Base-by-base conservation (phyloP, 2,888 invertebrate genomes). In the Tipula vernalis region DNA sequence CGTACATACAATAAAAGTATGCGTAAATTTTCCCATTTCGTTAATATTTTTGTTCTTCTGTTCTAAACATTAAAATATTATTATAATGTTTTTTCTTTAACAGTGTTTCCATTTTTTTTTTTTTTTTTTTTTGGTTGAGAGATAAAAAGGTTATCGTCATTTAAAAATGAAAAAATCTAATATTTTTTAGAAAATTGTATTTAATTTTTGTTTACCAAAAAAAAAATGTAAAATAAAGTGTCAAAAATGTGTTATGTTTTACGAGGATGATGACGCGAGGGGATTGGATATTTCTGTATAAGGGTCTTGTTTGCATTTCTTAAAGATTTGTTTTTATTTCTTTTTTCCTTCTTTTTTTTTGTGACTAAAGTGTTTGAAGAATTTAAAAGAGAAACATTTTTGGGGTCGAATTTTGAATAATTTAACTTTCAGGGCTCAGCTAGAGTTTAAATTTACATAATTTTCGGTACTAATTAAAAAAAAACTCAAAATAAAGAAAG, bases 1-100 rank as follows among this genome's bases (percentile, higher is more conserved):
- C 71, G 71, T 71, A 71, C 71, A 71, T 71, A 71, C 71, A 71
- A 71, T 71, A 71, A 71, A 71, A 71, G 71, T 71, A 71, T 71
- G 71, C 71, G 71, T 71, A 71, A 71, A 71, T 71, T 71, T 71
- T 71, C 71, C 71, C 71, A 71, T 71, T 71, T 71, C 71, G 10
- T 18, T 71, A 71, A 28, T 28, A 28, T 28, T 39, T 39, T 39
- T 39, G 39, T 39, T 39, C 5, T 57, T 57, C 51, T 71, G 28
- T 71, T 71, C 71, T 28, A 28, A 71, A 71, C 71, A 71, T 71
- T 71, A 71, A 71, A 71, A 71, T 71, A 71, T 71, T 39, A 28
- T 39, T 71, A 71, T 71, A 71, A 71, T 71, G 71, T 71, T 71
- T 71, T 71, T 71, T 18, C 71, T 71, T 71, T 71, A 71, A 71